Conservation (phyloP, 2,797 vertebrate genomes). For the Sebastes nivosus region DNA sequence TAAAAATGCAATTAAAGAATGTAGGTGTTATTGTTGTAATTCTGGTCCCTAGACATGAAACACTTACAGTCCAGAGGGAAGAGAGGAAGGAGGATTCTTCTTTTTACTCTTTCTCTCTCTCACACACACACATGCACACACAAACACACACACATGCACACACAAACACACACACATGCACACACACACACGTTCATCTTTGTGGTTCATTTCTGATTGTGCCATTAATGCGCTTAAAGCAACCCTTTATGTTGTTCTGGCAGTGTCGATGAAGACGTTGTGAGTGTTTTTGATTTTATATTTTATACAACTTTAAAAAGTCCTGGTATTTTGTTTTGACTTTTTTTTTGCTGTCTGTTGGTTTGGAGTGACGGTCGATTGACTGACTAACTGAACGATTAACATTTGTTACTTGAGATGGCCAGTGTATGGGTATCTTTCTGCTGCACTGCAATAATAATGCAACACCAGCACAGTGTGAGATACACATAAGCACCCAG, state of each 20-base stretch:
- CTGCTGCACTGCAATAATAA: constrained; percentile 73
- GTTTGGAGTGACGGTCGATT: constrained; percentile 67
- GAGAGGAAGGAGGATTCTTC: constrained; percentile 24
- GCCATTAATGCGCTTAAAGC: constrained; percentile 86
- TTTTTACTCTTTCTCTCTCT: constrained; percentile 25
- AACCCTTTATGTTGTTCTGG: constrained; percentile 78
- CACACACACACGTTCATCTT: constrained; percentile 60
- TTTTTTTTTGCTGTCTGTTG: constrained; percentile 66
- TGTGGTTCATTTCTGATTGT: constrained; percentile 86
- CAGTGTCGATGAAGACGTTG: constrained; percentile 79
- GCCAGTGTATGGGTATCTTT: constrained; percentile 66
- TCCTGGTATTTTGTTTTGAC: constrained; percentile 70
- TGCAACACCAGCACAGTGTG: constrained; percentile 44
- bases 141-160: constrained; percentile 25
- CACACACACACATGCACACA: constrained; percentile 20
- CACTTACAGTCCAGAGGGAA: constrained; percentile 46
- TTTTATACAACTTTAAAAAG: constrained; percentile 75
- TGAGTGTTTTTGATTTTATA: constrained; percentile 77
- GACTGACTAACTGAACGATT: constrained; percentile 67
- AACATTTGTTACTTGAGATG: constrained; percentile 71
- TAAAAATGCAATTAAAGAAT: constrained; percentile 87
- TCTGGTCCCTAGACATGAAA: constrained; percentile 78
- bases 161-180: constrained; percentile 8
- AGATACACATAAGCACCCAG: constrained; percentile 32
- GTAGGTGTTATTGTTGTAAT: constrained; percentile 85